Evolutionary conservation across 2,113 vertebrate species (phyloP).

Genomic region (Motacilla alba): DNA sequence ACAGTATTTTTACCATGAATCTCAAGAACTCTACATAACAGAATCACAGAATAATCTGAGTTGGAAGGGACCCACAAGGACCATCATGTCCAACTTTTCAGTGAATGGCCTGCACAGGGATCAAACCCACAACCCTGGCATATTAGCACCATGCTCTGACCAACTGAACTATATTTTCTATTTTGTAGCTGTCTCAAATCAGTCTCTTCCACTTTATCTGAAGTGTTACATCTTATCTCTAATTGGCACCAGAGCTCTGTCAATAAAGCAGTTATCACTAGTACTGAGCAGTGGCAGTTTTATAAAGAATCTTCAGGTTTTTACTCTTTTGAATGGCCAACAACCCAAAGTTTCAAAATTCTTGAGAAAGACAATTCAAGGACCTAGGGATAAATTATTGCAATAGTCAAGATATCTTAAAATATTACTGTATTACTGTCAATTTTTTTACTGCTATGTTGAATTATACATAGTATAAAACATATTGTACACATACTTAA

Average conservation of each 20-base stretch:
- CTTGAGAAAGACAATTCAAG: neutral
- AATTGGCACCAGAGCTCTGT: neutral
- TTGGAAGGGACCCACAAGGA: neutral
- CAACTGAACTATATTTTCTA: neutral
- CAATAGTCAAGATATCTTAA: neutral
- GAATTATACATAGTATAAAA: neutral
- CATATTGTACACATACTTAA: neutral
- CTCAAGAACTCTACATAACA: neutral
- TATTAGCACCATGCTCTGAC: neutral
- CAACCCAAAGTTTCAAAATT: neutral
- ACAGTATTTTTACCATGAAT: rapidly evolving
- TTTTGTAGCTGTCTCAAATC: neutral
- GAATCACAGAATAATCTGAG: neutral
- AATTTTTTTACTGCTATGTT: neutral
- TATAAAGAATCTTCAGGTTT: neutral
- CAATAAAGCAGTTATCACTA: neutral
- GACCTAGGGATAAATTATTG: neutral
- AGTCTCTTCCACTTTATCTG: neutral
- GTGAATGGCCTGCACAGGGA: neutral
- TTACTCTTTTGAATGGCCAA: neutral
- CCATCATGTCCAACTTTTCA: neutral
- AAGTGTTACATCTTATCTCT: neutral
- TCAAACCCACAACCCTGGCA: neutral
- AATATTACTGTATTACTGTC: neutral
- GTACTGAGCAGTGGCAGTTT: neutral